Conservation (phyloP, 2,797 vertebrate species). For the Lepilemur ruficaudatus region DNA sequence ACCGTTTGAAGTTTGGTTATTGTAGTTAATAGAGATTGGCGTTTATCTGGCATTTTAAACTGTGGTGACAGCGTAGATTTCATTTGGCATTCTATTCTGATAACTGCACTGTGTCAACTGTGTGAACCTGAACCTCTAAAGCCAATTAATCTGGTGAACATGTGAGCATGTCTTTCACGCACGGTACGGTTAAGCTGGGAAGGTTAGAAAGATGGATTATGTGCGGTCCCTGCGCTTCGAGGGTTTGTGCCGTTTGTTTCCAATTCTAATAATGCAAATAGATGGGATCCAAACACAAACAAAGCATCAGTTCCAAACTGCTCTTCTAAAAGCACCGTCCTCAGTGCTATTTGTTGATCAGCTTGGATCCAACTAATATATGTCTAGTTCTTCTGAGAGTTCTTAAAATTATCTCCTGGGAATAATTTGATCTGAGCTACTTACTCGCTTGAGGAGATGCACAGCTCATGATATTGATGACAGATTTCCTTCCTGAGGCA, state of each 20-base stretch:
- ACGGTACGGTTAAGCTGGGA: background rate
- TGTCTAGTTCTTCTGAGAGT: background rate
- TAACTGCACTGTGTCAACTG: background rate
- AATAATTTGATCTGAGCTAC: background rate
- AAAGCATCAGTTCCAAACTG: background rate
- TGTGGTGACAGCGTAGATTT: background rate
- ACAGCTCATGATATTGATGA: background rate
- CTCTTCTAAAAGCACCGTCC: background rate
- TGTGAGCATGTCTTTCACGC: background rate
- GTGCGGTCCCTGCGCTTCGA: background rate
- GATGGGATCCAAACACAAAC: background rate
- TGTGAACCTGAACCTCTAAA: background rate
- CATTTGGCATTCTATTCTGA: background rate
- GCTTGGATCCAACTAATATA: background rate
- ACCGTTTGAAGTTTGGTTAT: background rate
- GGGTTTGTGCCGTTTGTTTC: background rate
- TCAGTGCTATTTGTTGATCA: background rate
- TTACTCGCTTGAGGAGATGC: background rate
- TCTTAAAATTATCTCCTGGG: background rate
- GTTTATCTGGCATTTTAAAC: background rate
- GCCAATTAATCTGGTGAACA: background rate
- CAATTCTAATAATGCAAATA: background rate
- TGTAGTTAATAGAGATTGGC: background rate
- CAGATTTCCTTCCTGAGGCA: background rate
- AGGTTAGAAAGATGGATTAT: background rate